These are phyloP conservation scores for Amorpha juglandis DNA, from an alignment of 2,888 invertebrate genomes.

Conservation along the genomic window DNA sequence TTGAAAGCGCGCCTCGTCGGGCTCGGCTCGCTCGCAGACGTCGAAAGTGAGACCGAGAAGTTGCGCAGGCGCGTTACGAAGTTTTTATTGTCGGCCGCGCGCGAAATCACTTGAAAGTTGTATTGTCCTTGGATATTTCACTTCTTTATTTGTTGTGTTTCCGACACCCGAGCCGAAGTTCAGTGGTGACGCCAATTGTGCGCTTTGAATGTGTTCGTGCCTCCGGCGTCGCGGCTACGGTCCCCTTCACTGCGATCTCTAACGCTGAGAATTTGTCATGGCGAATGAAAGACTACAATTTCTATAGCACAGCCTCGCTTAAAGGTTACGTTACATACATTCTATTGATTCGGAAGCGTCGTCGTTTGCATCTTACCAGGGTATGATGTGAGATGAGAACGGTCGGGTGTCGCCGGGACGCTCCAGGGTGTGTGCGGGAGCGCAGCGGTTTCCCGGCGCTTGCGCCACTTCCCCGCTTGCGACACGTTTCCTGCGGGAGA, in stretches of 20 bases:
- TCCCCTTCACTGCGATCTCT: constrained; percentile 71
- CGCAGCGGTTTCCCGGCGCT: constrained; percentile 76
- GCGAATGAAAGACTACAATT: constrained; percentile 30
- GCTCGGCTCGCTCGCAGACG: constrained; percentile 68
- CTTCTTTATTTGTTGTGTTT: constrained; percentile 81
- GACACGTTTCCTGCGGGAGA: constrained; percentile 82
- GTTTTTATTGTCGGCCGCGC: constrained; percentile 83
- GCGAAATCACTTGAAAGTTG: constrained; percentile 84
- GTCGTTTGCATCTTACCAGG: constrained; percentile 55
- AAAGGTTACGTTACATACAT: constrained; percentile 21
- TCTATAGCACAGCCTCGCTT: constrained; percentile 19
- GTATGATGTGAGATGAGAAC: constrained; percentile 57
- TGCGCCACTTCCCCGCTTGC: constrained; percentile 82
- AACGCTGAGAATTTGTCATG: constrained; percentile 29
- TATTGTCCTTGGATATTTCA: constrained; percentile 84
- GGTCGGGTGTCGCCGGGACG: constrained; percentile 54
- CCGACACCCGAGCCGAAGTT: constrained; percentile 77
- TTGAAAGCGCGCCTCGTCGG: constrained; percentile 75
- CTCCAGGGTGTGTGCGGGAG: constrained; percentile 71
- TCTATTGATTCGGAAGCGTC: constrained; percentile 23
- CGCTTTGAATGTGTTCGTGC: constrained; percentile 55
- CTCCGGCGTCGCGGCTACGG: constrained; percentile 28
- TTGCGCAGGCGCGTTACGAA: constrained; percentile 82
- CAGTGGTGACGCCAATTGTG: constrained; percentile 66
- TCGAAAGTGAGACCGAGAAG: constrained; percentile 82